Percentiles rank a stretch among this genome's conserved stretches.
Conservation (phyloP, 2,113 vertebrate species). For the Melanerpes aurifrons region DNA sequence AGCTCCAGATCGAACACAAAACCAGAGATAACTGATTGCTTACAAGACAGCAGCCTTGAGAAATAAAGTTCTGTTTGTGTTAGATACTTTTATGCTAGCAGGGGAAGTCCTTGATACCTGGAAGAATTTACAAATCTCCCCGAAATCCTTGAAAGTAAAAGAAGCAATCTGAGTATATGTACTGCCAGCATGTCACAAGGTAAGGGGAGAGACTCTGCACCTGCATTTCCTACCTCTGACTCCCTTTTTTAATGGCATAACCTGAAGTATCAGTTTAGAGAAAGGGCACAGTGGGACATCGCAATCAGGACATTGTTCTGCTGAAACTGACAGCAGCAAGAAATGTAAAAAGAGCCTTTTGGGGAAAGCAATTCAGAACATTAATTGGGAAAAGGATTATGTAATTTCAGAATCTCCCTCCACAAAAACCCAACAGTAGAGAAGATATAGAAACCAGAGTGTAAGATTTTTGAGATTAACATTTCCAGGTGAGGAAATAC, state of each 20-base stretch:
- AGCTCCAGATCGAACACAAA: background rate
- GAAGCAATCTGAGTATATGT: background rate
- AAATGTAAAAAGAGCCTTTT: background rate
- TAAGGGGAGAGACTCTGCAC: background rate
- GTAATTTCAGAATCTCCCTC: background rate
- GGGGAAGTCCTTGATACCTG: background rate
- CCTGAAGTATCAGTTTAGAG: background rate
- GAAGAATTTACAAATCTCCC: background rate
- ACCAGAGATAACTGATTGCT: background rate
- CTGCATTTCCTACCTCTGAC: background rate
- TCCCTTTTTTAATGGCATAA: background rate
- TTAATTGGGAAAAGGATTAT: background rate
- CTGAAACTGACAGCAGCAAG: background rate
- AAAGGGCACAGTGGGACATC: background rate
- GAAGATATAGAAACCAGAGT: slow-evolving; percentile 3
- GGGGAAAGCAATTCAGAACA: background rate
- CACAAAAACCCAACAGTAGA: background rate
- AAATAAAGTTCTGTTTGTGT: background rate
- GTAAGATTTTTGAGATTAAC: slow-evolving; percentile 4
- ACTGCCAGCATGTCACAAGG: background rate
- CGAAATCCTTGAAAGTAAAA: background rate
- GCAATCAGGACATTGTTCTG: background rate
- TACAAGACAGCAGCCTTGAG: background rate
- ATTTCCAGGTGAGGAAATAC: slow-evolving; percentile 28
- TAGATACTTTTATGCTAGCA: background rate